Conservation (phyloP, 2,113 vertebrate genomes). For the Lucifuga dentata region DNA sequence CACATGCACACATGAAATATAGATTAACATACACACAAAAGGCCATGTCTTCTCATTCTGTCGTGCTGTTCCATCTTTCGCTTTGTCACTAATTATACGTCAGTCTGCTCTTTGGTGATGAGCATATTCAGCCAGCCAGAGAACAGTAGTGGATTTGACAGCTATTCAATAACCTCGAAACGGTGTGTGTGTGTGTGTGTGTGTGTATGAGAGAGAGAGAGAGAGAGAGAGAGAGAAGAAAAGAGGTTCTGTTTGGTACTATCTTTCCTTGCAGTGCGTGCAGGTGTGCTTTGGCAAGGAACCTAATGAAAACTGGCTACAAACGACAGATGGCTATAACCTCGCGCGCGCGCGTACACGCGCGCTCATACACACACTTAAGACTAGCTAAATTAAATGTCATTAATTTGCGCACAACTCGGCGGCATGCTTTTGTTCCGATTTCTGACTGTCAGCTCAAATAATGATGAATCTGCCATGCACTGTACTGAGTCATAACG, state of each 20-base stretch:
- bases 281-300: constrained; percentile 44
- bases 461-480: constrained; percentile 49
- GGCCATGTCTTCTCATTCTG: background rate
- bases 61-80: background rate
- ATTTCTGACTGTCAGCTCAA: constrained; percentile 47
- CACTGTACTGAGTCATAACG: constrained; percentile 61
- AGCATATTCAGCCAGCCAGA: constrained; percentile 23
- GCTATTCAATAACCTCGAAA: constrained; percentile 42
- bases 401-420: constrained; percentile 7
- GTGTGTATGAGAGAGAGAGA: too few relatives aligned
- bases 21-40: too few relatives aligned
- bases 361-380: constrained; percentile 7
- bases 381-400: background rate
- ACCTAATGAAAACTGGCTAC: constrained; percentile 30
- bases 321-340: constrained; percentile 34
- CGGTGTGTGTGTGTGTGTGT: too few relatives aligned
- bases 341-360: background rate
- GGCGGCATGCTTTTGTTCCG: constrained; percentile 59
- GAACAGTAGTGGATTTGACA: constrained; percentile 58
- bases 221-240: background rate
- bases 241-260: constrained; percentile 15
- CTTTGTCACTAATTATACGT: constrained; percentile 39
- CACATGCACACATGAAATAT: constrained; percentile 7
- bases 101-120: constrained; percentile 2
- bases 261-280: constrained; percentile 15